Conservation (phyloP, 2,113 vertebrate species). For the Hylia prasina region DNA sequence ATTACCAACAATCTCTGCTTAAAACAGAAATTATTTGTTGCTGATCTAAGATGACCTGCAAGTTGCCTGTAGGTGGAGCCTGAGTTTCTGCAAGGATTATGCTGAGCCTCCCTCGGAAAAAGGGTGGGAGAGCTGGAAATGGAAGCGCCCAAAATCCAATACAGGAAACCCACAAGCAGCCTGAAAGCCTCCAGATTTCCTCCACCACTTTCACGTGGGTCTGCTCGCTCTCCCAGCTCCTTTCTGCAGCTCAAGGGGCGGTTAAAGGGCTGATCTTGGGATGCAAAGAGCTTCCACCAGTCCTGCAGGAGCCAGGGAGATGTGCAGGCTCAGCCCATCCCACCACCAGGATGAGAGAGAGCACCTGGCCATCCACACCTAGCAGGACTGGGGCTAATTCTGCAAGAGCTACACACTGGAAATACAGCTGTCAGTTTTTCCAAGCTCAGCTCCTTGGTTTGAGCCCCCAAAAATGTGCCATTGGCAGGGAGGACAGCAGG, state of each 20-base stretch:
- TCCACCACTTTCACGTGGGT: rapidly evolving
- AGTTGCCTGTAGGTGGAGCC: slow-evolving; percentile 44
- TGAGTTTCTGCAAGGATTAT: background rate
- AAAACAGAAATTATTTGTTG: background rate
- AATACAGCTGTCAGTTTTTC: rapidly evolving
- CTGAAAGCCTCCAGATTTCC: background rate
- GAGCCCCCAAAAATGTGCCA: background rate
- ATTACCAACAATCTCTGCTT: background rate
- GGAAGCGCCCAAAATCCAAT: background rate
- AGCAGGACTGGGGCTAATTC: background rate
- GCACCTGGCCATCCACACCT: background rate
- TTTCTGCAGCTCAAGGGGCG: rapidly evolving
- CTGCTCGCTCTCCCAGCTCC: background rate
- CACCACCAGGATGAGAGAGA: rapidly evolving
- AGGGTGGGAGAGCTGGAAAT: background rate
- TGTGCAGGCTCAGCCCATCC: rapidly evolving
- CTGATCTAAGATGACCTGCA: background rate
- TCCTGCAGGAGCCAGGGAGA: background rate
- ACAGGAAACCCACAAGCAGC: slow-evolving; percentile 13
- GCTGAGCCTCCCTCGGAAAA: background rate
- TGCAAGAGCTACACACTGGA: background rate
- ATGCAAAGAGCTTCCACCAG: background rate
- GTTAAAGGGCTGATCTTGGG: background rate
- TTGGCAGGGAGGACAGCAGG: background rate
- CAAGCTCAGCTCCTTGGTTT: rapidly evolving